phyloP scores from a whole-genome alignment of 2,113 vertebrate genomes.

The Marcusenius ussheri region DNA sequence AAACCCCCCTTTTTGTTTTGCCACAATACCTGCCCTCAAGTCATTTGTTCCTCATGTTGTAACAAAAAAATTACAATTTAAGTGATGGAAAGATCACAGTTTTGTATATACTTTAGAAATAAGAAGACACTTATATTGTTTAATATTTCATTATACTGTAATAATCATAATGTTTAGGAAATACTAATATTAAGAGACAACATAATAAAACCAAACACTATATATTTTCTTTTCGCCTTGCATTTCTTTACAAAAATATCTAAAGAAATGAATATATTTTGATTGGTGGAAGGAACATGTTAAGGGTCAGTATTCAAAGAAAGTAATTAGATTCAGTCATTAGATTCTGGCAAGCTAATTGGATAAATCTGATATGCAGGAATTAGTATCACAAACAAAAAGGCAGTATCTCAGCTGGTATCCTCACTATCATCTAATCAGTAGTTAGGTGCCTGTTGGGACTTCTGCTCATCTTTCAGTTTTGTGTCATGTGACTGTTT shows the following conservation, averaged over 20 bases:
- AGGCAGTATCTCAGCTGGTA: not conserved
- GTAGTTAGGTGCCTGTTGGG: not conserved
- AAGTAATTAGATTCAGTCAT: not conserved
- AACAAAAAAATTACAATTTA: not conserved
- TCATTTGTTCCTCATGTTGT: not conserved
- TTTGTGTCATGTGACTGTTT: not conserved
- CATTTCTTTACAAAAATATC: not conserved
- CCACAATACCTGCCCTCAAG: not conserved
- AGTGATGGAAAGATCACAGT: not conserved
- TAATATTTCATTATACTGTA: not conserved
- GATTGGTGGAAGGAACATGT: not conserved
- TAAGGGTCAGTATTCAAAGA: not conserved
- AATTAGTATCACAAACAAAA: not conserved
- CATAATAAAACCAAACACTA: not conserved
- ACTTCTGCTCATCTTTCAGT: not conserved
- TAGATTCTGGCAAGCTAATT: not conserved
- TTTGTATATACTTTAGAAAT: not conserved
- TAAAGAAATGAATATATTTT: not conserved
- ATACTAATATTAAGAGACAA: not conserved
- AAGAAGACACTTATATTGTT: not conserved
- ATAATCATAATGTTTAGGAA: not conserved
- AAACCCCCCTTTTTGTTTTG: not conserved
- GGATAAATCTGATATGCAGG: not conserved
- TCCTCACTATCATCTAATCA: not conserved
- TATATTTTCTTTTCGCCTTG: not conserved